phyloP scores from a whole-genome alignment of 1,140 invertebrate species.

The Bacillus rossius region DNA sequence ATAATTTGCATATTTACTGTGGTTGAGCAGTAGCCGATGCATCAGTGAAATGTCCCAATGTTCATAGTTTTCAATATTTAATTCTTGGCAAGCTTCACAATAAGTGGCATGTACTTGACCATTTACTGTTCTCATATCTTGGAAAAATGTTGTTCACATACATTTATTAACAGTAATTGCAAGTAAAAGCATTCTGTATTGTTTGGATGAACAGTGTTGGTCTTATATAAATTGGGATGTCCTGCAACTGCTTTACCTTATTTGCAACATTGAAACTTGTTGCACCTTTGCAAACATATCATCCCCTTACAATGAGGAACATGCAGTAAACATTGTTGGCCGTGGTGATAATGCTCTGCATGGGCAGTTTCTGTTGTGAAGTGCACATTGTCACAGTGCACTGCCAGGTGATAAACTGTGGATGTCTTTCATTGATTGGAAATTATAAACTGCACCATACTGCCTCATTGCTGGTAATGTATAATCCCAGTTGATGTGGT shows the following conservation, averaged over 20 bases:
- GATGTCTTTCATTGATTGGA: slow-evolving; percentile 10
- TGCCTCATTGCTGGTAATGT: slow-evolving; percentile 40
- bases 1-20: slow-evolving; percentile 27
- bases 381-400: slow-evolving; percentile 27
- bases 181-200: too few species aligned
- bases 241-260: slow-evolving; percentile 22
- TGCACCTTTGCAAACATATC: slow-evolving; percentile 36
- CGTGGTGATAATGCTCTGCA: slow-evolving; percentile 9
- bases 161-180: slow-evolving; percentile 36
- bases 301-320: slow-evolving; percentile 29
- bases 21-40: slow-evolving; percentile 28
- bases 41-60: slow-evolving; percentile 34
- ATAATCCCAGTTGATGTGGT: background rate
- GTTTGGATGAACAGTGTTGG: slow-evolving; percentile 35
- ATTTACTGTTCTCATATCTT: slow-evolving; percentile 37
- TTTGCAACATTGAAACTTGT: slow-evolving; percentile 36
- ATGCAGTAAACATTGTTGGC: slow-evolving; percentile 33
- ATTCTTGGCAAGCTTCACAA: slow-evolving; percentile 35
- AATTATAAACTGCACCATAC: too few species aligned
- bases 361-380: slow-evolving; percentile 30
- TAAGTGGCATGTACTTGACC: slow-evolving; percentile 38
- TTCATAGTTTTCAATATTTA: slow-evolving; percentile 37
- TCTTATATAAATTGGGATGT: slow-evolving; percentile 26
- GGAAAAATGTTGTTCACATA: slow-evolving; percentile 39
- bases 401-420: slow-evolving; percentile 20